Base-by-base conservation (phyloP, 2,888 invertebrate genomes). In the Sepioteuthis lessoniana region DNA sequence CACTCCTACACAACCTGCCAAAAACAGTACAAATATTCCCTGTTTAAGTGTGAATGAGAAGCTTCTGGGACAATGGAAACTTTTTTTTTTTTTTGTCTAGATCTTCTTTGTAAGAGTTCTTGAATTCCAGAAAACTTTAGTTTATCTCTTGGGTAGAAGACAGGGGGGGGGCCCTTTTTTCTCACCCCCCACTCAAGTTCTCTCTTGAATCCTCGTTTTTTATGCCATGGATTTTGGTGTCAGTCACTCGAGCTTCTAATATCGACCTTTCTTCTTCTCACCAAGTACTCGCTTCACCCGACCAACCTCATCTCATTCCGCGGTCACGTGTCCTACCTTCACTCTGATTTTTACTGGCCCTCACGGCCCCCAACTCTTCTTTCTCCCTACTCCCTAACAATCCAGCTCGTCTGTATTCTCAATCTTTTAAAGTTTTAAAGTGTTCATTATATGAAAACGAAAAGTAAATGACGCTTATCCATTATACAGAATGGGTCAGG, bases 401-500 rank as follows among this genome's bases (percentile, higher is more conserved):
- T 35, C 13, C 76, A 76, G 35, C 76, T n/a, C n/a, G 76, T 76
- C 76, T 35, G n/a, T 76, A 76, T 76, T n/a, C 76, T 76, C 76
- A 76, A 76, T n/a, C 76, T 76, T 76, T 76, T 76, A 76, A 76
- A 76, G 76, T 76, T 76, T 76, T 35, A 35, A 76, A 76, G 76
- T 35, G 76, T 35, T 76, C 76, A 76, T 76, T 76, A 35, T n/a
- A 16, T 10, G 76, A 35, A 35, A 19, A 76, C 76, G 76, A 76
- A 76, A 76, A n/a, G 76, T n/a, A 76, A 76, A 76, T 76, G 76
- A 35, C 35, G 76, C n/a, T n/a, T n/a, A 35, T 76, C 76, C 76
- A 76, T 76, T 76, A 76, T 76, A n/a, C 76, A 10, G 76, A 35
- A 76, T 16, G 76, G n/a, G 60, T 16, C n/a, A 1, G n/a, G 76